phyloP scores from a whole-genome alignment of 2,113 vertebrate species.

The Amblyornis subalaris region DNA sequence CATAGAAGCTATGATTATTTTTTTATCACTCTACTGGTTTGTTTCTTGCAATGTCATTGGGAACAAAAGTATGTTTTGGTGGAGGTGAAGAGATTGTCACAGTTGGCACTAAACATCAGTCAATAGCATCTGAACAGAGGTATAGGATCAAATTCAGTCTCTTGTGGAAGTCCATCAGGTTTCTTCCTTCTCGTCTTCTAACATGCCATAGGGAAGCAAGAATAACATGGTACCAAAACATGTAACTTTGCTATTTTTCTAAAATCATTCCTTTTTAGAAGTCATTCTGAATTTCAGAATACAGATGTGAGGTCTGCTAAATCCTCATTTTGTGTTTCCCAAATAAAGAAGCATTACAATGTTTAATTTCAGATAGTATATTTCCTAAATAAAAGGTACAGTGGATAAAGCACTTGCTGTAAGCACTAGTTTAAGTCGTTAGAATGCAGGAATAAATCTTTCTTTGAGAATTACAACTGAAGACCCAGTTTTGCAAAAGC shows the following conservation, averaged over 20 bases:
- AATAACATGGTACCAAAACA: not conserved
- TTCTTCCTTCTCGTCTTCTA: not conserved
- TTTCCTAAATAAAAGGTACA: not conserved
- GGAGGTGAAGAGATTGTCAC: not conserved
- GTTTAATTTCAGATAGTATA: not conserved
- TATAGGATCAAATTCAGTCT: not conserved
- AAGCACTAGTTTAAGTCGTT: not conserved
- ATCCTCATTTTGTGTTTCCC: not conserved
- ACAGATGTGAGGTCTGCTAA: not conserved
- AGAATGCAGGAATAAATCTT: not conserved
- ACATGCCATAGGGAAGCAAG: not conserved
- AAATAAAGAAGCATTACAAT: not conserved
- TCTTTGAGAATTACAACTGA: not conserved
- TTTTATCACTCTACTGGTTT: not conserved
- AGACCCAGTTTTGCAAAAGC: not conserved
- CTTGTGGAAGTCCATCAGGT: not conserved
- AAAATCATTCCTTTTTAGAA: not conserved
- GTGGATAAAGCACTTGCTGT: not conserved
- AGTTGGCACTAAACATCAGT: not conserved
- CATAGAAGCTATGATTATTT: not conserved
- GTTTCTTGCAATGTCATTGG: not conserved
- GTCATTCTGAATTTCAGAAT: not conserved
- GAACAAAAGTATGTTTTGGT: not conserved
- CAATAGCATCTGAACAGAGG: not conserved
- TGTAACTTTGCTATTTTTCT: not conserved